These are phyloP conservation scores for Drosophila paracracens DNA, from an alignment of 2,888 invertebrate genomes.

Conservation along the genomic window DNA sequence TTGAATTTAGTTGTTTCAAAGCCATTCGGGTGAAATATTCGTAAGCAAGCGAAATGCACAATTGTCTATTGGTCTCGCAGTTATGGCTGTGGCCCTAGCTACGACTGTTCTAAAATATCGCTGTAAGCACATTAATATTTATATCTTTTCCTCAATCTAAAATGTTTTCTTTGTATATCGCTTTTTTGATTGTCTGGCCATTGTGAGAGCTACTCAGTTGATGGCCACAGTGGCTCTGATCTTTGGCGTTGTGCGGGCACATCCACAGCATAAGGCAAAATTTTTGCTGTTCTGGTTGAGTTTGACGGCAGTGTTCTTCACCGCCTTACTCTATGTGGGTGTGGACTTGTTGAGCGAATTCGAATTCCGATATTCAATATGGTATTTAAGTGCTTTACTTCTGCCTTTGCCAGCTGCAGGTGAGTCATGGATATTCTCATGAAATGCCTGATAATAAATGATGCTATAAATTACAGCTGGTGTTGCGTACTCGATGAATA, in stretches of 20 bases:
- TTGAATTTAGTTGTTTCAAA: background rate
- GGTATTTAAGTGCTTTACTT: background rate
- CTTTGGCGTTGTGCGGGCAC: slow-evolving; percentile 9
- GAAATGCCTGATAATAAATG: background rate
- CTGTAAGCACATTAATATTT: background rate
- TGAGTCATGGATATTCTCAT: slow-evolving; percentile 3
- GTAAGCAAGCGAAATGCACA: background rate
- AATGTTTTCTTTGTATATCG: background rate
- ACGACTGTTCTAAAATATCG: background rate
- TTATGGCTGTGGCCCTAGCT: background rate
- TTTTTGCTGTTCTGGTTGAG: slow-evolving; percentile 17
- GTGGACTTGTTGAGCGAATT: background rate
- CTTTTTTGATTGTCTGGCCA: no score
- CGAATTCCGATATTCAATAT: background rate
- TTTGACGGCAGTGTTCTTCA: background rate
- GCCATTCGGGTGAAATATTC: background rate
- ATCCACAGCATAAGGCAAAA: slow-evolving; percentile 4
- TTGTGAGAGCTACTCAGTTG: background rate
- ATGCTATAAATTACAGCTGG: slow-evolving; percentile 3
- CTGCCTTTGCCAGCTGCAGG: background rate
- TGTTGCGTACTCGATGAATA: slow-evolving; percentile 1
- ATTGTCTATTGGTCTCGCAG: background rate
- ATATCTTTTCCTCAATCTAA: no score
- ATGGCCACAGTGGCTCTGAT: slow-evolving; percentile 2
- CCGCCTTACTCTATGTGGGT: background rate